Conservation (phyloP, 2,113 vertebrate genomes). For the Brachyistius frenatus region DNA sequence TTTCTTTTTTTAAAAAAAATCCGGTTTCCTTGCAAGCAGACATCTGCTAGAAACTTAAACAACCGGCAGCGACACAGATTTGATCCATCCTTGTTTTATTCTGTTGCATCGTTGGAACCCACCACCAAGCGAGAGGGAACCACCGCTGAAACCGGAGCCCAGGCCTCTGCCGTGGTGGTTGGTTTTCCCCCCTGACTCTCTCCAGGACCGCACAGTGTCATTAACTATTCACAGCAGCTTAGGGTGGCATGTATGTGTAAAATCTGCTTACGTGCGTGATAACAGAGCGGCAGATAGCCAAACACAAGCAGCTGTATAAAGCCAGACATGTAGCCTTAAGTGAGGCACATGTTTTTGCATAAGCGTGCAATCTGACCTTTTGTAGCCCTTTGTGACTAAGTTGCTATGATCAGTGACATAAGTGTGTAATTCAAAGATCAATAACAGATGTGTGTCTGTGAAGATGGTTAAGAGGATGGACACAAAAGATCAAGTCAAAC, state of each 20-base stretch:
- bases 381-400: slow-evolving; percentile 2
- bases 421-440: slow-evolving; percentile 54
- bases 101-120: background rate
- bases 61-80: background rate
- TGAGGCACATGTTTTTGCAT: slow-evolving; percentile 11
- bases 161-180: background rate
- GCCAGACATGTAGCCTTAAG: slow-evolving; percentile 31
- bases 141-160: background rate
- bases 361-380: slow-evolving; percentile 15
- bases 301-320: slow-evolving; percentile 59
- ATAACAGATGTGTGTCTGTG: slow-evolving; percentile 49
- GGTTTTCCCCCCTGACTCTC: background rate
- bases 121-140: background rate
- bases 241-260: slow-evolving; percentile 13
- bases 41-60: background rate
- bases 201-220: background rate
- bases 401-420: slow-evolving; percentile 56
- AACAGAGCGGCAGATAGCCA: slow-evolving; percentile 38
- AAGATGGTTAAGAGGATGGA: background rate
- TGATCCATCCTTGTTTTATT: background rate
- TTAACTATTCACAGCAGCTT: slow-evolving; percentile 26
- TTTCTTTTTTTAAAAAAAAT: background rate
- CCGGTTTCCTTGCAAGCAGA: background rate
- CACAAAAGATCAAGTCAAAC: slow-evolving; percentile 16
- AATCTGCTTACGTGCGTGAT: slow-evolving; percentile 38